Evolutionary conservation across 1,140 invertebrate species (phyloP).

Genomic region (Tachypleus tridentatus): DNA sequence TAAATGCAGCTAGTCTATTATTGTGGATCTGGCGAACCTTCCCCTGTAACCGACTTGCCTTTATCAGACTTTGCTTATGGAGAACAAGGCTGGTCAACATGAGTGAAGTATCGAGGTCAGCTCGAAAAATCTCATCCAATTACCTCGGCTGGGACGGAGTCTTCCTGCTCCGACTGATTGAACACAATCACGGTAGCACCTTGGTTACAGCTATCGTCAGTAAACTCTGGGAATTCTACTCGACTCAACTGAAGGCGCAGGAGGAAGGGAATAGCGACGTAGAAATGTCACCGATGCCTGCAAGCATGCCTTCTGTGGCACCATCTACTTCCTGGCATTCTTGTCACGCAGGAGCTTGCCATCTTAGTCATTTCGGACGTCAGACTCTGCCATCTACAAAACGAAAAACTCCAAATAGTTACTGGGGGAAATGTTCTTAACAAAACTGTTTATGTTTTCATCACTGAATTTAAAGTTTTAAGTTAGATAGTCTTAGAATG

Average conservation of each 20-base stretch:
- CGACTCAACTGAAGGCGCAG: slow-evolving; percentile 30
- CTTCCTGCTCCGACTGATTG: slow-evolving; percentile 34
- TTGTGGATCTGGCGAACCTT: slow-evolving; percentile 35
- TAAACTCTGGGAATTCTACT: slow-evolving; percentile 28
- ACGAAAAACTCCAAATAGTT: slow-evolving; percentile 22
- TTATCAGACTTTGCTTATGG: slow-evolving; percentile 33
- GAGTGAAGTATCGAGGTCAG: slow-evolving; percentile 29
- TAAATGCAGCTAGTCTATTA: slow-evolving; percentile 31
- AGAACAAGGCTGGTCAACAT: slow-evolving; percentile 30
- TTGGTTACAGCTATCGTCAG: slow-evolving; percentile 31
- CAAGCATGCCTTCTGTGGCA: slow-evolving; percentile 19
- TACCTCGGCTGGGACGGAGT: slow-evolving; percentile 37
- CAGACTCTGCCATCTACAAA: slow-evolving; percentile 11
- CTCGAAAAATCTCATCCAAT: slow-evolving; percentile 30
- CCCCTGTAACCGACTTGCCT: slow-evolving; percentile 31
- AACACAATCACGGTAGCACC: slow-evolving; percentile 35
- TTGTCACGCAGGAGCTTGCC: slow-evolving; percentile 26
- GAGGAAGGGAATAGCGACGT: slow-evolving; percentile 20
- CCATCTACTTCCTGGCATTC: slow-evolving; percentile 28
- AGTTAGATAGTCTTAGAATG: no score
- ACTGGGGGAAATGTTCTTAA: slow-evolving; percentile 27
- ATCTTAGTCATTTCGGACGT: slow-evolving; percentile 24
- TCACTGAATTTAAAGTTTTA: no score
- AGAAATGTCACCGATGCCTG: slow-evolving; percentile 11
- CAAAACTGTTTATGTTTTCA: background rate